Conservation (phyloP, 2,797 vertebrate genomes). For the Galago senegalensis region DNA sequence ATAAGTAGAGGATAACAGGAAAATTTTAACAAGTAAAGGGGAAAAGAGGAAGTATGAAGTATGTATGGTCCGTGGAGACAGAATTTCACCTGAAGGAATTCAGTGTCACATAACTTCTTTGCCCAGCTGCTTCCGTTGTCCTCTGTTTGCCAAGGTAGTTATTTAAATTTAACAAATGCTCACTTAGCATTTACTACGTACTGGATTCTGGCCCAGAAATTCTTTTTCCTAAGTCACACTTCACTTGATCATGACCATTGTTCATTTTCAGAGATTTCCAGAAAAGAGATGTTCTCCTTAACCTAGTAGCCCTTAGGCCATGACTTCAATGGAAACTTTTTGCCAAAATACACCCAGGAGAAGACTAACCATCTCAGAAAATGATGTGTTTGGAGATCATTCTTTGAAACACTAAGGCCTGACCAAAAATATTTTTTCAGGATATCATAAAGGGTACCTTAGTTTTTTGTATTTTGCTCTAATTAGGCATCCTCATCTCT, state of each 20-base stretch:
- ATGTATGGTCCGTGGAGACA: neutral
- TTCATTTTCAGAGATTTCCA: slow-evolving; percentile 6
- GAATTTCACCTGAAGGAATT: neutral
- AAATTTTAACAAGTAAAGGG: neutral
- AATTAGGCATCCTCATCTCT: neutral
- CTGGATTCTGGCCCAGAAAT: slow-evolving; percentile 4
- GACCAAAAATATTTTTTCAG: slow-evolving; percentile 30
- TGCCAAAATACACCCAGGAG: neutral
- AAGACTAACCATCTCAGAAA: neutral
- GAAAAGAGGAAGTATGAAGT: neutral
- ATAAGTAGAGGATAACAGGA: neutral
- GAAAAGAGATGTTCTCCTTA: neutral
- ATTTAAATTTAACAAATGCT: neutral
- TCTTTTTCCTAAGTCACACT: neutral
- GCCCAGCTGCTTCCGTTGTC: neutral
- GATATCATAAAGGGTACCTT: neutral
- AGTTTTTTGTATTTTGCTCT: slow-evolving; percentile 22
- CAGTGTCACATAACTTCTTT: neutral
- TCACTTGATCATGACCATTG: neutral
- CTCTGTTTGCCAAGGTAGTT: neutral
- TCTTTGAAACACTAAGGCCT: neutral
- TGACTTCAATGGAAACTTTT: neutral
- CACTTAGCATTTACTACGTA: neutral
- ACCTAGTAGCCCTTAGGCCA: neutral
- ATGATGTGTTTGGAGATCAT: neutral